Base-by-base conservation (phyloP, 2,888 invertebrate genomes). In the Desoria tigrina region DNA sequence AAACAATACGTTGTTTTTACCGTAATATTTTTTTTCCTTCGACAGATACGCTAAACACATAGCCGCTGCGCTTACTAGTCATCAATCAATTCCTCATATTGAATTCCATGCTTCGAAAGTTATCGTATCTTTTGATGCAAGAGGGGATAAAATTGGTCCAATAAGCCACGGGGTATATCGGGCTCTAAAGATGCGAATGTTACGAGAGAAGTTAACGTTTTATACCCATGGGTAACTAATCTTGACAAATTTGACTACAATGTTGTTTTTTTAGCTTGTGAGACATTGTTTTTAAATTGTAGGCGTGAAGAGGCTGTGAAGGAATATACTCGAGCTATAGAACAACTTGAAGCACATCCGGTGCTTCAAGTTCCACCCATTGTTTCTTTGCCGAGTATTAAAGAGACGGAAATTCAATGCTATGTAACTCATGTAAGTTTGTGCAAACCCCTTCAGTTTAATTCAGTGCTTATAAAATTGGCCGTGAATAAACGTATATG, bases 181-280 rank as follows among this genome's bases (percentile, higher is more conserved):
- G 76, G 87, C 90, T 0, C 77, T 92, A 0, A 88, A 89, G 79
- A 84, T 88, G 78, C 82, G 88, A 28, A 84, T 86, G 54, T 78
- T 87, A 0, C 81, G 81, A 51, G 80, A 84, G 64, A 81, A 82
- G 1, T 81, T 87, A 32, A 78, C 79, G 14, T 80, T 90, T 61
- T 81, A 82, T 1, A 73, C 88, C 50, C 77, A 88, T 60, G 82
- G 84, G 86, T 66, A 53, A 21, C 16, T n/a, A n/a, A n/a, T 18
- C n/a, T n/a, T n/a, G n/a, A n/a, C n/a, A n/a, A n/a, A n/a, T n/a
- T n/a, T n/a, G n/a, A n/a, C n/a, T n/a, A n/a, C n/a, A n/a, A n/a
- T n/a, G n/a, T n/a, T n/a, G n/a, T n/a, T n/a, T n/a, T n/a, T n/a
- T n/a, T n/a, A n/a, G n/a, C n/a, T n/a, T n/a, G n/a, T n/a, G n/a